Evolutionary conservation across 2,888 invertebrate genomes (phyloP), one percentile per base, ranked within the genome.

Genomic region (Ecliptopera silaceata): DNA sequence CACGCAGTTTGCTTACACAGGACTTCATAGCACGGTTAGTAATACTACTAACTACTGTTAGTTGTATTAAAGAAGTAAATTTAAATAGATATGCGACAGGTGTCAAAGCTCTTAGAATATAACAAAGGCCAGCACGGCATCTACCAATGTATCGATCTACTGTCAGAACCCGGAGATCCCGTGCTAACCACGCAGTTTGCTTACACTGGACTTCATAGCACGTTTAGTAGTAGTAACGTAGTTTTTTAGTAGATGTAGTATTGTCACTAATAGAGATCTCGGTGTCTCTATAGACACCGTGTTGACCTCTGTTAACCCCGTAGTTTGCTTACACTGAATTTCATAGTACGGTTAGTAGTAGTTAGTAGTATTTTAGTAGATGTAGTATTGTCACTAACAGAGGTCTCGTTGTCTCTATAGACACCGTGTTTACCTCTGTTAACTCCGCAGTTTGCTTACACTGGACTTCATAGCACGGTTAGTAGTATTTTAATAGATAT

Each of bases 81-180:
- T n/a, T n/a, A n/a, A n/a, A n/a, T n/a, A n/a, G n/a, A n/a, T n/a
- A n/a, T n/a, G n/a, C n/a, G n/a, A n/a, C n/a, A n/a, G n/a, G n/a
- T n/a, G n/a, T n/a, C n/a, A n/a, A n/a, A n/a, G n/a, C n/a, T n/a
- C n/a, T n/a, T n/a, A n/a, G n/a, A n/a, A n/a, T n/a, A n/a, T 3
- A 93, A 93, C 64, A 96, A 96, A 2, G 94, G 95, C 18, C 96
- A 96, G 79, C 96, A 96, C 75, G 96, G 95, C 4, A 92, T 96
- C 57, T 94, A 94, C 82, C 95, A 95, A 80, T 92, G 94, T 41
- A 89, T 96, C 36, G 96, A 96, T 69, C 92, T 96, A 82, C 82
- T 95, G 52, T 76, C 96, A n/a, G 92, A 93, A 39, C 92, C 92
- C 0, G 95, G 94, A 0, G 96, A 96, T 72, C 92, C 95, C 0